Base-by-base conservation (phyloP, 2,888 invertebrate species). In the Macrosiphum euphorbiae region DNA sequence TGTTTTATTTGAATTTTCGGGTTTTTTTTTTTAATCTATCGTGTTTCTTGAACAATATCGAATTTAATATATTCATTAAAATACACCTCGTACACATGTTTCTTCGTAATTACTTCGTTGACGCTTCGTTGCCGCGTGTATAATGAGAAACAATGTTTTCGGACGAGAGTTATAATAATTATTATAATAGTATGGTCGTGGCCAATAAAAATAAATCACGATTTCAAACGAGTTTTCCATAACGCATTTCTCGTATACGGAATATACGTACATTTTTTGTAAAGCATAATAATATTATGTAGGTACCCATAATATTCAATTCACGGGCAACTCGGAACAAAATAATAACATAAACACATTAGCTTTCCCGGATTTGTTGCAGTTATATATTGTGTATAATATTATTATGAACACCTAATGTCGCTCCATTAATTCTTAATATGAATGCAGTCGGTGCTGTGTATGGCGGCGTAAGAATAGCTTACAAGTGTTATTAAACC, bases 401-500 rank as follows among this genome's bases (percentile, higher is more conserved):
- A 78, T 78, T 78, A 78, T 78, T 35, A 8, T 78, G 35, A 16
- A 35, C 78, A 78, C 78, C 78, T 78, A 78, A 78, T 78, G 35
- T 78, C 35, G 3, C 78, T 78, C 78, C 78, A 78, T 78, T 78
- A 78, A 78, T 78, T 78, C 78, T 78, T 35, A 35, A 78, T 78
- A 78, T 7, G 35, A 78, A 78, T 78, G 35, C 78, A 78, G 35
- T 78, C 78, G 78, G 78, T 78, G 78, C 35, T 78, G 78, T 78
- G 78, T 35, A 35, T 20, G 78, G 20, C 78, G 78, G 78, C n/a
- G 86, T 88, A 52, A 52, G 52, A 88, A 88, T 88, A 52, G 50
- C 52, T 50, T 88, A 50, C 87, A 87, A 87, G 47, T n/a, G 87
- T 88, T 87, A 87, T 88, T 88, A 50, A 88, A 88, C 87, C 87